Base-by-base conservation (phyloP, 2,113 vertebrate genomes). In the Scatophagus argus region DNA sequence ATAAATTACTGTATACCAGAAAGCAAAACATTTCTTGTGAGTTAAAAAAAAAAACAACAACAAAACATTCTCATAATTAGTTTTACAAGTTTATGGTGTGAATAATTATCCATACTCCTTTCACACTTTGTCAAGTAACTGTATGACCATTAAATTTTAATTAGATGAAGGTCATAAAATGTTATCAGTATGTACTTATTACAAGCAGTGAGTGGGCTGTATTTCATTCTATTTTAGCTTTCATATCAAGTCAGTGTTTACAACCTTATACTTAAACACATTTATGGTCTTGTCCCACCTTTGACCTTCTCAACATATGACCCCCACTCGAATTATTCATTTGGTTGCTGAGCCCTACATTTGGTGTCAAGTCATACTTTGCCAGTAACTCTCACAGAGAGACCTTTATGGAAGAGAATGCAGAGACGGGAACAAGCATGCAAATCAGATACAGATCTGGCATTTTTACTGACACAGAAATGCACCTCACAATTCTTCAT, bases 381-480 rank as follows among this genome's bases (percentile, higher is more conserved):
- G 31, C 63, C 60, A 41, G 31, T 46, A 74, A 68, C 49, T 47
- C 29, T 70, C 16, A 19, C 1, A 34, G 34, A 66, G 44, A 65
- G 66, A 52, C 47, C n/a, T 87, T 90, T 80, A 86, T 66, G 61
- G 46, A 54, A 51, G 47, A 43, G 43, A 83, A 79, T 63, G 75
- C 59, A 81, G 83, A 73, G 69, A 84, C 51, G 41, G 64, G 72
- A 77, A 69, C 62, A 74, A 69, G 80, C 73, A 91, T 87, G 88
- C 87, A 89, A 91, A 91, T 92, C 81, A 91, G 75, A 82, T 49
- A 56, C 74, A 66, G 77, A 58, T 73, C 68, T 82, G 86, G 74
- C 85, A 56, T 79, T 82, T 92, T 91, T 90, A 91, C 82, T 67
- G 81, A 88, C 47, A 75, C 60, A 71, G 83, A 90, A 90, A 89